Base-by-base conservation (phyloP, 2,888 invertebrate species). In the Ophion ventricosus region DNA sequence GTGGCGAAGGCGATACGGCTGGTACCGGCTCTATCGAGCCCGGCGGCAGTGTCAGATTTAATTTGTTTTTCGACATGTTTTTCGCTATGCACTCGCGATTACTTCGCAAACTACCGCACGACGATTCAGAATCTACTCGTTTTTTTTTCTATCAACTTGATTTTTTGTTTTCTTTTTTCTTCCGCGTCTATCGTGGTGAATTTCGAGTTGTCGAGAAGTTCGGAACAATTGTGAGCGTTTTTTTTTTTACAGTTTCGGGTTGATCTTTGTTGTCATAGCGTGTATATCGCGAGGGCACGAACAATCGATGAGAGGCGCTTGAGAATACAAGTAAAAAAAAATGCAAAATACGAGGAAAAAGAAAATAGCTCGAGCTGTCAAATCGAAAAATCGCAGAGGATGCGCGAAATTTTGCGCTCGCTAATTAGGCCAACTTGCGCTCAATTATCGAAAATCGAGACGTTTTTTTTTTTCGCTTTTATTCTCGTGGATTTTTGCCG, bases 31-130 rank as follows among this genome's bases (percentile, higher is more conserved):
- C 98, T 88, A 98, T 96, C 87, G 97, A 97, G 93, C 97, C 97
- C 91, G 98, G 97, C 91, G 98, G 98, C 92, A 98, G 95, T 92
- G 98, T 98, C 94, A 98, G 94, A 93, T 98, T 98, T 91, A 98
- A 94, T 94, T 98, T 98, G 94, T 98, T 98, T 94, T 98, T 98
- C 90, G 98, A 98, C 97, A 98, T 97, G 49, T 14, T 49, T 49
- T 94, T 95, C 74, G 61, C 1, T 14, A 69, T 3, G 29, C 64
- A 35, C 70, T 74, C 35, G 26, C 49, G 49, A 54, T 74, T 56
- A 1, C 14, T 70, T 66, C 56, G 56, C 25, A n/a, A 64, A 54
- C 17, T 54, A 23, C n/a, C 10, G 66, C 7, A 26, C 61, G 57
- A n/a, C 26, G 1, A 17, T 49, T 17, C 20, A 0, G 29, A 49